Conservation (phyloP, 2,797 vertebrate species). For the Alectoris magna region DNA sequence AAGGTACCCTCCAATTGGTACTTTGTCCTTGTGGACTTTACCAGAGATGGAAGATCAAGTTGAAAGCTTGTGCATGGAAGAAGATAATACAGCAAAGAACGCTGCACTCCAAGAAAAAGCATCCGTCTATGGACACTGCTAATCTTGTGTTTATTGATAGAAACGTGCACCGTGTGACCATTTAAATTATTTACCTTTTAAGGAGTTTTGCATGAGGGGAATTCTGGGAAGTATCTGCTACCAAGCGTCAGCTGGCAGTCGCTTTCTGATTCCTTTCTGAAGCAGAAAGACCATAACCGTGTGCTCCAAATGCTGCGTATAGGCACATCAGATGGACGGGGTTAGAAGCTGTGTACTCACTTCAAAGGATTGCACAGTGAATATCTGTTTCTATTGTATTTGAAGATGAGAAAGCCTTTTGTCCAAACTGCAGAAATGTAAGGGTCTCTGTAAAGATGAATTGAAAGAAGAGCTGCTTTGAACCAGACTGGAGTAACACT, state of each 20-base stretch:
- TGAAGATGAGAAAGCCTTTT: constrained; percentile 8
- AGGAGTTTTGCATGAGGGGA: neutral
- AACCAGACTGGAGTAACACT: fast-evolving
- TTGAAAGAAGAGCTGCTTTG: neutral
- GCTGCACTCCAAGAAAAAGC: neutral
- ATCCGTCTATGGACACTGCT: too few species aligned
- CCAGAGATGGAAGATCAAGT: neutral
- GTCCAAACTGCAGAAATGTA: neutral
- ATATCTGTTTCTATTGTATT: neutral
- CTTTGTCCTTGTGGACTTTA: neutral
- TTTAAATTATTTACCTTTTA: neutral
- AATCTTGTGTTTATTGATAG: neutral
- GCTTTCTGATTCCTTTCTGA: neutral
- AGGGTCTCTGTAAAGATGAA: neutral
- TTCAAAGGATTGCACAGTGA: neutral
- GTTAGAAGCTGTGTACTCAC: neutral
- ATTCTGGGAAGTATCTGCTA: neutral
- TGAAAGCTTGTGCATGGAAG: neutral
- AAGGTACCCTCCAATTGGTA: neutral
- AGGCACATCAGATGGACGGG: neutral
- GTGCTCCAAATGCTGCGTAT: fast-evolving
- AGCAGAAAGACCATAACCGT: neutral
- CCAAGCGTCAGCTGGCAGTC: neutral
- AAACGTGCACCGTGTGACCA: fast-evolving
- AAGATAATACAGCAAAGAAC: neutral